Evolutionary conservation across 2,888 invertebrate genomes (phyloP).

Genomic region (Cataglyphis rosenhaueri): DNA sequence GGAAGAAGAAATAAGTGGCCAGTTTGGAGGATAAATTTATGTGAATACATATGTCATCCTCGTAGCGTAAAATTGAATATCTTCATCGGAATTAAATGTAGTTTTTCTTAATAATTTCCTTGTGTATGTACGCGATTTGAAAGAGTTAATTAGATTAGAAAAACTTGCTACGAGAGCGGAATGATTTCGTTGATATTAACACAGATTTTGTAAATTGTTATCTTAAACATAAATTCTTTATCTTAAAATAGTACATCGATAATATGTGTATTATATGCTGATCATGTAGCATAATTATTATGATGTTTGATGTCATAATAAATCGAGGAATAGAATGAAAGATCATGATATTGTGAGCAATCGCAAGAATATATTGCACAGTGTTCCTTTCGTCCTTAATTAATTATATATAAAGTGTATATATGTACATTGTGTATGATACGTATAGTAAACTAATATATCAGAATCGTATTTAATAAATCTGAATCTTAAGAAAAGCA

Average conservation of each 20-base stretch:
- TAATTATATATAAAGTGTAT: slow-evolving; percentile 78
- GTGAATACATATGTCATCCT: not conserved
- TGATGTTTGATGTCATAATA: not conserved
- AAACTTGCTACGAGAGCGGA: not conserved
- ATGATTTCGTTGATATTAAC: slow-evolving; percentile 35
- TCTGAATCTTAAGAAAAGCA: slow-evolving; percentile 58
- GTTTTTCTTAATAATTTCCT: slow-evolving; percentile 7
- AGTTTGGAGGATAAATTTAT: not conserved
- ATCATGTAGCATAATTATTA: slow-evolving; percentile 20
- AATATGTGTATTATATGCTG: slow-evolving; percentile 21
- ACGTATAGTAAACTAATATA: slow-evolving; percentile 81
- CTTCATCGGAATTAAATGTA: not conserved
- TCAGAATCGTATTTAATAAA: slow-evolving; percentile 83
- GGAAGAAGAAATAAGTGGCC: not conserved
- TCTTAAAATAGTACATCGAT: not conserved
- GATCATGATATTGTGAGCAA: slow-evolving; percentile 37
- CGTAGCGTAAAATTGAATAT: not conserved
- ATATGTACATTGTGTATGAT: slow-evolving; percentile 85
- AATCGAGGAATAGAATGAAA: slow-evolving; percentile 12
- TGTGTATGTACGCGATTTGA: not conserved
- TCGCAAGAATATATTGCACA: slow-evolving; percentile 62
- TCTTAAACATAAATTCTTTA: slow-evolving; percentile 26
- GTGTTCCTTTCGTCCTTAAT: slow-evolving; percentile 71
- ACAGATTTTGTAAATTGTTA: slow-evolving; percentile 20
- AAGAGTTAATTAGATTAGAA: not conserved